Evolutionary conservation across 2,797 vertebrate species (phyloP).

Genomic region (Eurystomus glaucurus): DNA sequence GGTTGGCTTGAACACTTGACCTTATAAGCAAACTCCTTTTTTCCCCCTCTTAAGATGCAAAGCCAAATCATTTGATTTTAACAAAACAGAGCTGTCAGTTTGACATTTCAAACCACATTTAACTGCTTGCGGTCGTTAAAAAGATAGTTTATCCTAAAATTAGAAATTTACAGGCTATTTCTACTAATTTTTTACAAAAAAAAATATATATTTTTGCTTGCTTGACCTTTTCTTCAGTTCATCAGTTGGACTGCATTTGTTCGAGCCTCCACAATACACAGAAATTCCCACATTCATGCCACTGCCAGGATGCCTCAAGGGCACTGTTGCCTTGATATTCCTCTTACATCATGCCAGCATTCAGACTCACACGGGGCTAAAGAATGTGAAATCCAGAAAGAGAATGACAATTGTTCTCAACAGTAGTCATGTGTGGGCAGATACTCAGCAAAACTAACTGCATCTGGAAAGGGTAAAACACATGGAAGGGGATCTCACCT

Average conservation of each 20-base stretch:
- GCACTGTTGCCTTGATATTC: neutral
- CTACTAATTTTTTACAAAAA: neutral
- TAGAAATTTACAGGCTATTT: neutral
- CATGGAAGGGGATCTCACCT: neutral
- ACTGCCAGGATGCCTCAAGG: slow-evolving; percentile 37
- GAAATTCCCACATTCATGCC: slow-evolving; percentile 2
- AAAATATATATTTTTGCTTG: neutral
- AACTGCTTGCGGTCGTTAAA: slow-evolving; percentile 16
- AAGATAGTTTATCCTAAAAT: slow-evolving; percentile 26
- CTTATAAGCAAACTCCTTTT: slow-evolving; percentile 43
- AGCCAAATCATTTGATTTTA: slow-evolving; percentile 51
- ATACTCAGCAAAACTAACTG: neutral
- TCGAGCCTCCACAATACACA: neutral
- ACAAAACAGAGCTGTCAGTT: slow-evolving; percentile 45
- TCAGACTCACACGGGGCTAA: neutral
- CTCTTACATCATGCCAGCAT: slow-evolving; percentile 11
- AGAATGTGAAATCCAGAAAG: slow-evolving; percentile 11
- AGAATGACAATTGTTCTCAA: slow-evolving; percentile 12
- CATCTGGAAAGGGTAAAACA: neutral
- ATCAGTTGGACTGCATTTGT: slow-evolving; percentile 17
- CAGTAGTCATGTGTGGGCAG: slow-evolving; percentile 20
- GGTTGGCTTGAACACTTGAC: slow-evolving; percentile 66
- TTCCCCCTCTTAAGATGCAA: neutral
- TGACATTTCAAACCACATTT: slow-evolving; percentile 42
- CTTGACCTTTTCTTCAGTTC: slow-evolving; percentile 25